phyloP scores from a whole-genome alignment of 2,888 invertebrate genomes.

The Herminia tarsipennalis region DNA sequence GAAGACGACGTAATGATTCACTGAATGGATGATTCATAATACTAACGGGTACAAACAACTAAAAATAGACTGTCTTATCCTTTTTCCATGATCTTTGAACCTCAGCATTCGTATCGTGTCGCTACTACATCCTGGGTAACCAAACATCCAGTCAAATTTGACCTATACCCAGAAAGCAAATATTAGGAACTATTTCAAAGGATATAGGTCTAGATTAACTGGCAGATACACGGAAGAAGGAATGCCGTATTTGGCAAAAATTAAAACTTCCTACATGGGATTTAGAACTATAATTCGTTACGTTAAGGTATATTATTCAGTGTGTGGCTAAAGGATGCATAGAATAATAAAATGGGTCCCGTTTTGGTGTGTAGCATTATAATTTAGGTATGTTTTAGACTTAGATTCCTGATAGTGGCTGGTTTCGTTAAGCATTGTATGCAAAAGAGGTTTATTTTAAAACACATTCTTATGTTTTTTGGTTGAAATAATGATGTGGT shows the following conservation, averaged over 20 bases:
- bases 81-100: conserved; percentile 44
- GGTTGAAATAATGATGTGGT: too few species aligned
- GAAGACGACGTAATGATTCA: neutral
- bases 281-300: conserved; percentile 13
- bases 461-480: neutral
- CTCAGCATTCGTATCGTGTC: conserved; percentile 48
- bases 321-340: neutral
- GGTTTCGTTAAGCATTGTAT: conserved; percentile 44
- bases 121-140: conserved; percentile 46
- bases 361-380: conserved; percentile 42
- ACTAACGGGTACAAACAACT: conserved; percentile 9
- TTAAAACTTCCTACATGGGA: conserved; percentile 10
- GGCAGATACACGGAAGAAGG: conserved; percentile 24
- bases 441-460: conserved; percentile 25
- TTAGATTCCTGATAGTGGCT: conserved; percentile 42
- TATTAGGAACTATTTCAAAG: neutral
- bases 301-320: conserved; percentile 18
- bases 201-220: conserved; percentile 21
- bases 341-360: conserved; percentile 31
- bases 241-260: conserved; percentile 30
- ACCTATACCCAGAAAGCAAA: conserved; percentile 9
- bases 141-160: conserved; percentile 14
- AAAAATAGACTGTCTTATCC: conserved; percentile 31
- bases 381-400: conserved; percentile 36
- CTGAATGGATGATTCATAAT: neutral